Percentiles rank a stretch among this genome's conserved stretches.
Evolutionary conservation across 2,113 vertebrate species (phyloP).

Genomic region (Strix uralensis): DNA sequence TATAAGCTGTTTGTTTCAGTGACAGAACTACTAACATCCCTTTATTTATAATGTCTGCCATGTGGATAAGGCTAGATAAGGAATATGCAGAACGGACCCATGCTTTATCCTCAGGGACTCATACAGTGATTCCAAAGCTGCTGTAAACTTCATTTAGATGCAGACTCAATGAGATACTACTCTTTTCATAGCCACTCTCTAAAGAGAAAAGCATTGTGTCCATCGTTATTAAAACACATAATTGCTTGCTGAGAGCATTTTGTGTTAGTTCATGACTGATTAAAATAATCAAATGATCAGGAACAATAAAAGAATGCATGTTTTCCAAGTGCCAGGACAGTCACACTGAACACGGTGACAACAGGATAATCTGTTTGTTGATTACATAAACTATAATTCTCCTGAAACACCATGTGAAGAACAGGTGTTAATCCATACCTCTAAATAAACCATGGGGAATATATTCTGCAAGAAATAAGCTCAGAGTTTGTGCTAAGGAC

Average conservation of each 20-base stretch:
- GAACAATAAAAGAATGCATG: neutral
- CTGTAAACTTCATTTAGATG: neutral
- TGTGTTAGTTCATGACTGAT: neutral
- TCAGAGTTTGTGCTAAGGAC: neutral
- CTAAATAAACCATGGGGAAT: neutral
- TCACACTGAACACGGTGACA: neutral
- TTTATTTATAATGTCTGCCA: neutral
- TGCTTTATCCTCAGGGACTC: neutral
- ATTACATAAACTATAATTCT: neutral
- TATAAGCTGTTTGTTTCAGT: neutral
- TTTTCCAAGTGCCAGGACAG: neutral
- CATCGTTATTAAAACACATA: neutral
- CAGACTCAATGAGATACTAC: neutral
- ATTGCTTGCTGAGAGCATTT: neutral
- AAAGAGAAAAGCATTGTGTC: neutral
- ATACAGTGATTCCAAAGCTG: neutral
- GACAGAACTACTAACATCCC: no score
- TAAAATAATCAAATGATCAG: neutral
- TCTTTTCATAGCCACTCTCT: neutral
- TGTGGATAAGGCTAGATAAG: neutral
- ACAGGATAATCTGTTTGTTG: neutral
- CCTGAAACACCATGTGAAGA: neutral
- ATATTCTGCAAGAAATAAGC: neutral
- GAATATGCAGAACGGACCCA: accelerated
- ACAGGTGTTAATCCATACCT: neutral